Evolutionary conservation across 2,888 invertebrate genomes (phyloP).

Genomic region (Plemyria rubiginata): DNA sequence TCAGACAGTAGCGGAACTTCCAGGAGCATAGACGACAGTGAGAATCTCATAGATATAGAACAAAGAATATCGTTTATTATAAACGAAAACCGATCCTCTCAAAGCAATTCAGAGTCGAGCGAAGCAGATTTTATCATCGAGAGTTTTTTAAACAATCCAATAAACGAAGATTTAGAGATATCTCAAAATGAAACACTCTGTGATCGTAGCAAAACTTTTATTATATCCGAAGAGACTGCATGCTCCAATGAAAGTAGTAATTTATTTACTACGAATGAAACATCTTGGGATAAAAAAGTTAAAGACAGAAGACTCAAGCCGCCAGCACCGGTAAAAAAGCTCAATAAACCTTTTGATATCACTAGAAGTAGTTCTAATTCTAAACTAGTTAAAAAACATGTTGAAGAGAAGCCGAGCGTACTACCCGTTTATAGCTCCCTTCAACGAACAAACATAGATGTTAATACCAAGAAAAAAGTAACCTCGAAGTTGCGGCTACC

Average conservation of each 20-base stretch:
- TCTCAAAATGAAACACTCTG: conserved; percentile 60
- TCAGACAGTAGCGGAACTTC: conserved; percentile 77
- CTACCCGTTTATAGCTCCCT: conserved; percentile 72
- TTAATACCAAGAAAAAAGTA: conserved; percentile 66
- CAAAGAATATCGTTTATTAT: conserved; percentile 80
- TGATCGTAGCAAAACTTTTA: conserved; percentile 72
- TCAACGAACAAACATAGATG: conserved; percentile 58
- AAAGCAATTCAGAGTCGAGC: conserved; percentile 78
- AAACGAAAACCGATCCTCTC: conserved; percentile 78
- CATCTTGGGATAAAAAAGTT: conserved; percentile 59
- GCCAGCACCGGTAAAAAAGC: conserved; percentile 67
- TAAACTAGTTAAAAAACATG: conserved; percentile 57
- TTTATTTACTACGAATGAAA: conserved; percentile 46
- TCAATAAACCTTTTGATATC: conserved; percentile 68
- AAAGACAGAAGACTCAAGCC: conserved; percentile 68
- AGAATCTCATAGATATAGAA: conserved; percentile 71
- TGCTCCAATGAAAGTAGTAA: conserved; percentile 54
- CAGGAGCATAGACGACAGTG: conserved; percentile 66
- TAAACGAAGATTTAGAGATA: conserved; percentile 53
- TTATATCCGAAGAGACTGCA: conserved; percentile 57
- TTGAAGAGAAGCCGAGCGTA: conserved; percentile 67
- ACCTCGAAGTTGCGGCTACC: conserved; percentile 73
- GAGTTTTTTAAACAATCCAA: conserved; percentile 63
- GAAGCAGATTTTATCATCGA: conserved; percentile 76
- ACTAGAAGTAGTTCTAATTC: conserved; percentile 56